Evolutionary conservation across 2,113 vertebrate species (phyloP).

Genomic region (Aramus guarauna): DNA sequence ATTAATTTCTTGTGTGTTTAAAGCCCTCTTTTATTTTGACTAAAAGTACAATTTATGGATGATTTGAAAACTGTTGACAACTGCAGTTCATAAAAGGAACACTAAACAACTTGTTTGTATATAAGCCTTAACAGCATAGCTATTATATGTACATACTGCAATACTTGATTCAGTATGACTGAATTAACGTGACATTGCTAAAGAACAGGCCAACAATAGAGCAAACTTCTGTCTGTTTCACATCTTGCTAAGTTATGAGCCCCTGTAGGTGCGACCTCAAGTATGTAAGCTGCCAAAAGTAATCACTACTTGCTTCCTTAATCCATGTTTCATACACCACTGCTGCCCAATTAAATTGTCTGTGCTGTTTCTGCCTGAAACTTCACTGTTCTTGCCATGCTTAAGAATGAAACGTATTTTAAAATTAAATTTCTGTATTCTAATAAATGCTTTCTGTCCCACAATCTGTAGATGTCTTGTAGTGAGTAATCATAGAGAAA

Average conservation of each 20-base stretch:
- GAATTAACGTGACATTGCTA: slow-evolving; percentile 37
- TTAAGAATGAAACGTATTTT: background rate
- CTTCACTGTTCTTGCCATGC: background rate
- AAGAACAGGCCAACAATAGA: slow-evolving; percentile 16
- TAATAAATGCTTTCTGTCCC: background rate
- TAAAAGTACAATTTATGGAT: background rate
- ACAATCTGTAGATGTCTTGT: background rate
- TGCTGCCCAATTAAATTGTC: background rate
- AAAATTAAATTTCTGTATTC: background rate
- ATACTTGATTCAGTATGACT: background rate
- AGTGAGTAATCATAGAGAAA: background rate
- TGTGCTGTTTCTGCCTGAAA: slow-evolving; percentile 4
- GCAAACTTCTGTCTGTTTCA: slow-evolving; percentile 25
- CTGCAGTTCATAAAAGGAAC: background rate
- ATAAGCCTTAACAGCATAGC: background rate
- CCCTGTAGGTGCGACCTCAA: slow-evolving; percentile 37
- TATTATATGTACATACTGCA: background rate
- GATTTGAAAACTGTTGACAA: background rate
- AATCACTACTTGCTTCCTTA: slow-evolving; percentile 45
- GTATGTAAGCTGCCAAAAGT: slow-evolving; percentile 41
- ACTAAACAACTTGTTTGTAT: background rate
- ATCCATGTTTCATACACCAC: slow-evolving; percentile 17
- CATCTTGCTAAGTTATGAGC: slow-evolving; percentile 38
- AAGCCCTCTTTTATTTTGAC: background rate
- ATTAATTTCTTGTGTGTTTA: background rate